These are phyloP conservation scores for Serinus canaria DNA, from an alignment of 2,113 vertebrate species.

Conservation along the genomic window DNA sequence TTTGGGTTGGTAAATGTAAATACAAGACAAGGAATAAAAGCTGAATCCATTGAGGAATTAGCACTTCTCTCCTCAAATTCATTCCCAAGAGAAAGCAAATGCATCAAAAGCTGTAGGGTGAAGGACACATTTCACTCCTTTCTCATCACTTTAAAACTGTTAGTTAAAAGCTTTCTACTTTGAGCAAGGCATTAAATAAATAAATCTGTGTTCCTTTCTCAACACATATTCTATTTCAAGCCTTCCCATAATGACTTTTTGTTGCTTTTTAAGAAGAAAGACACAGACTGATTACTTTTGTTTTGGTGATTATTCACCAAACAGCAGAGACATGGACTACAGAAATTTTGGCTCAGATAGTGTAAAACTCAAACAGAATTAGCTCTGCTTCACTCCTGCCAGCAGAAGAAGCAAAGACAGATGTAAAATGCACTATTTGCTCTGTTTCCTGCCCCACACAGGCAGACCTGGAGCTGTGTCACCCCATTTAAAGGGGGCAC, in stretches of 20 bases:
- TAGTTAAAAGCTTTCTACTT: background rate
- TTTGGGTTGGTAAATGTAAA: background rate
- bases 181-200: background rate
- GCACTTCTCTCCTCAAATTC: background rate
- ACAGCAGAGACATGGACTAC: background rate
- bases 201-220: background rate
- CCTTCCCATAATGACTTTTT: background rate
- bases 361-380: background rate
- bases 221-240: background rate
- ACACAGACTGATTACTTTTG: background rate
- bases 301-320: background rate
- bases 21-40: background rate
- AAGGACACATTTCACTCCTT: background rate
- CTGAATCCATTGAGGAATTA: background rate
- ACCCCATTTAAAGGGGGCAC: background rate
- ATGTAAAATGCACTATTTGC: background rate
- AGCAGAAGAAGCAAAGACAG: background rate
- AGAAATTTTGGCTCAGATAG: background rate
- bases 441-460: rapidly evolving
- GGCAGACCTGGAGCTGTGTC: background rate
- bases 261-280: background rate
- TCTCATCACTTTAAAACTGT: background rate
- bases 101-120: background rate
- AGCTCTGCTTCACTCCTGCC: background rate
- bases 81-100: background rate